Evolutionary conservation across 2,113 vertebrate genomes (phyloP).

Genomic region (Onychostruthus taczanowskii): DNA sequence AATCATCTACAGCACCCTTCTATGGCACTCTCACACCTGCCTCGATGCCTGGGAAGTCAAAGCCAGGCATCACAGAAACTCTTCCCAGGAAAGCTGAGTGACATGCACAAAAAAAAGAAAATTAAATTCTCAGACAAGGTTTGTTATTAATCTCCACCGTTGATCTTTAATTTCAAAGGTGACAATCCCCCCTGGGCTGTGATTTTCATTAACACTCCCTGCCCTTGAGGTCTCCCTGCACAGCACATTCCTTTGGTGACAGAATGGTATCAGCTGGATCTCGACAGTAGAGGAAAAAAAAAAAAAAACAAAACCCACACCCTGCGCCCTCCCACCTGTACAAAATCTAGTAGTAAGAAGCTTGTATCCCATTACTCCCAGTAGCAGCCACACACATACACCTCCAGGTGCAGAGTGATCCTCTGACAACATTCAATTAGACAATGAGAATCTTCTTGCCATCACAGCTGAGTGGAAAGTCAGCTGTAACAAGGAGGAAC

Average conservation of each 20-base stretch:
- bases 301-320: accelerated
- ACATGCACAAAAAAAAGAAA: not conserved
- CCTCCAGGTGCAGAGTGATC: not conserved
- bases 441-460: not conserved
- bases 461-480: not conserved
- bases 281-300: accelerated
- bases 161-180: conserved; percentile 13
- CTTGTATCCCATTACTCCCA: not conserved
- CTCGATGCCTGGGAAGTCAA: not conserved
- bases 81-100: not conserved
- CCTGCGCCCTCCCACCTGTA: not conserved
- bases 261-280: not conserved
- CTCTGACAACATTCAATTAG: not conserved
- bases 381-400: not conserved
- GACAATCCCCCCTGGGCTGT: not conserved
- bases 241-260: not conserved
- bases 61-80: not conserved
- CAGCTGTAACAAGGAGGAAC: not conserved
- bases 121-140: not conserved
- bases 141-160: not conserved
- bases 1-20: not conserved
- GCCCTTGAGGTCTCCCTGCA: not conserved
- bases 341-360: not conserved
- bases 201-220: not conserved
- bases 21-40: not conserved